Percentiles rank a stretch among this genome's conserved stretches.
Evolutionary conservation across 2,888 invertebrate species (phyloP).

Genomic region (Meiosimyza platycephala): DNA sequence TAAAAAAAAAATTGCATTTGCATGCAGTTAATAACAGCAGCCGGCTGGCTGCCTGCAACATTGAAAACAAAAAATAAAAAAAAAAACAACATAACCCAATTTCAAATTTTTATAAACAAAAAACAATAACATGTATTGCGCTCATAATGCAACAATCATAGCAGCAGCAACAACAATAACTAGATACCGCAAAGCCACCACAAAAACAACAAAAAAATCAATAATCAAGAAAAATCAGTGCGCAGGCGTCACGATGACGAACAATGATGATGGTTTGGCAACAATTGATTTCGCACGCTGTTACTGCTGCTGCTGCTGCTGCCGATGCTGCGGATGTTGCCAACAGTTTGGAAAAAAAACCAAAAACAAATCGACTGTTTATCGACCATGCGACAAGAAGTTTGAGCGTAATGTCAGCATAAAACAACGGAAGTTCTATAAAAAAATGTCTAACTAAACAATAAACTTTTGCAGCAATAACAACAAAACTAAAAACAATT

Average conservation of each 20-base stretch:
- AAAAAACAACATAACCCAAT: neutral
- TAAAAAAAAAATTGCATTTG: neutral
- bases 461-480: neutral
- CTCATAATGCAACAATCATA: conserved; percentile 9
- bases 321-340: neutral
- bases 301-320: conserved; percentile 9
- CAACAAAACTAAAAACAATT: conserved; percentile 9
- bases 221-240: conserved; percentile 8
- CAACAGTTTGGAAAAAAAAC: no score
- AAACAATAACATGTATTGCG: conserved; percentile 23
- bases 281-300: neutral
- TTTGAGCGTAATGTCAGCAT: neutral
- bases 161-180: neutral
- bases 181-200: neutral
- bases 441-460: neutral
- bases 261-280: conserved; percentile 11
- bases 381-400: neutral
- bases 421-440: conserved; percentile 1
- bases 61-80: neutral
- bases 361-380: neutral
- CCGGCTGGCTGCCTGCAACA: neutral
- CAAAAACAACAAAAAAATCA: conserved; percentile 10
- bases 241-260: conserved; percentile 30
- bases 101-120: neutral
- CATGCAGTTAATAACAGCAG: conserved; percentile 17